A percentile compares a stretch with the other conserved stretches of the same genome.
These are phyloP conservation scores for Dasyprocta punctata DNA, from an alignment of 2,113 vertebrate genomes.

Conservation along the genomic window DNA sequence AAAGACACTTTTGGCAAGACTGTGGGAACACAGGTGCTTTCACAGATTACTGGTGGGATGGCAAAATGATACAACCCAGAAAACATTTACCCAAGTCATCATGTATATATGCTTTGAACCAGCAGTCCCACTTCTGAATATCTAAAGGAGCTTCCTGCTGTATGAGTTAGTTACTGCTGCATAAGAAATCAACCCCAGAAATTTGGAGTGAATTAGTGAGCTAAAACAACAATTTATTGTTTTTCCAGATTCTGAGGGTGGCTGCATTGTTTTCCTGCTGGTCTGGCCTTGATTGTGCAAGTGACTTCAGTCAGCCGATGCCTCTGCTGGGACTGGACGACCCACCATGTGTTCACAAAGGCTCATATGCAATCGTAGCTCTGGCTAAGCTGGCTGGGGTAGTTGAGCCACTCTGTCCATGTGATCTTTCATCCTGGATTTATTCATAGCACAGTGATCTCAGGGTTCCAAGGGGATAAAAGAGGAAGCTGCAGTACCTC, in stretches of 20 bases:
- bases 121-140: not conserved
- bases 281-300: not conserved
- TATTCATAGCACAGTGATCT: not conserved
- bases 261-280: not conserved
- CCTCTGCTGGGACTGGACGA: not conserved
- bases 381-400: not conserved
- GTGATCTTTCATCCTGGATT: not conserved
- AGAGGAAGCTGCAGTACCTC: not conserved
- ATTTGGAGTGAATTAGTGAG: not conserved
- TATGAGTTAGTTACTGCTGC: not conserved
- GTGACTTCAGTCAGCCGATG: not conserved
- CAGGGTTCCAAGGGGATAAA: not conserved
- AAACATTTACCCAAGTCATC: conserved; percentile 13
- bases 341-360: not conserved
- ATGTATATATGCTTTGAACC: not conserved
- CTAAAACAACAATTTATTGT: not conserved
- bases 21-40: not conserved
- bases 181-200: not conserved
- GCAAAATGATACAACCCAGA: conserved; percentile 27
- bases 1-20: not conserved
- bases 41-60: not conserved
- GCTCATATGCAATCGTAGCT: not conserved
- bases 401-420: not conserved
- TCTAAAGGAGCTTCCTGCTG: not conserved
- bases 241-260: not conserved